phyloP scores from a whole-genome alignment of 2,797 vertebrate species.

The Buphagus erythrorhynchus region DNA sequence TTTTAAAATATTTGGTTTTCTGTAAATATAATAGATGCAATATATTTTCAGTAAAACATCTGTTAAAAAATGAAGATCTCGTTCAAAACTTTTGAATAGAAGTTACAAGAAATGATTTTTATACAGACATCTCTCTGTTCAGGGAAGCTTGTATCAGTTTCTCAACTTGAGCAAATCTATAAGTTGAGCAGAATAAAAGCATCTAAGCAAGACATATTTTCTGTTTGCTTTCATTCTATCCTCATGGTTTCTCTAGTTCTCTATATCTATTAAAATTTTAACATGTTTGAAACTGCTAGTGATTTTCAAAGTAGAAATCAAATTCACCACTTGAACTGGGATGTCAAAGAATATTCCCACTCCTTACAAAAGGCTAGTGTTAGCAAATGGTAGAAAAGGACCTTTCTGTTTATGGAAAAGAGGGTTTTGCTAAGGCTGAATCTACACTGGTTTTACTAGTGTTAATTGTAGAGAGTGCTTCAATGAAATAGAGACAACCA shows the following conservation, averaged over 20 bases:
- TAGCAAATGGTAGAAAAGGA: neutral
- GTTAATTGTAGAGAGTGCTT: neutral
- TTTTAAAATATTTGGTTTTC: slow-evolving; percentile 4
- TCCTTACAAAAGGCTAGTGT: neutral
- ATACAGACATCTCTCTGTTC: neutral
- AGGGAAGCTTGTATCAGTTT: neutral
- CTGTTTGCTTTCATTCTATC: neutral
- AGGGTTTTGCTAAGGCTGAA: neutral
- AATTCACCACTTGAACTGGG: neutral
- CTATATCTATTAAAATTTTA: neutral
- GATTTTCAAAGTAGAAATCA: neutral
- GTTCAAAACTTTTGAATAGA: neutral
- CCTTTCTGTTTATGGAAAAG: neutral
- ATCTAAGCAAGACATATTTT: neutral
- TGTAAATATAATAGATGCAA: neutral
- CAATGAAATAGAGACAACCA: neutral
- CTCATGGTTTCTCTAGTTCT: neutral
- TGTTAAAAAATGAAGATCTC: neutral
- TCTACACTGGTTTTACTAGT: neutral
- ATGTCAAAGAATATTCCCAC: neutral
- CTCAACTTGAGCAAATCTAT: neutral
- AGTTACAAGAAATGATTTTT: neutral
- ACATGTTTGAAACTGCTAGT: neutral
- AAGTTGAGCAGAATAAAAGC: neutral
- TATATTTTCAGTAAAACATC: neutral